A percentile compares a stretch with the other conserved stretches of the same genome.
These are phyloP conservation scores for Choreutis nemorana DNA, from an alignment of 2,888 invertebrate genomes.

Conservation along the genomic window DNA sequence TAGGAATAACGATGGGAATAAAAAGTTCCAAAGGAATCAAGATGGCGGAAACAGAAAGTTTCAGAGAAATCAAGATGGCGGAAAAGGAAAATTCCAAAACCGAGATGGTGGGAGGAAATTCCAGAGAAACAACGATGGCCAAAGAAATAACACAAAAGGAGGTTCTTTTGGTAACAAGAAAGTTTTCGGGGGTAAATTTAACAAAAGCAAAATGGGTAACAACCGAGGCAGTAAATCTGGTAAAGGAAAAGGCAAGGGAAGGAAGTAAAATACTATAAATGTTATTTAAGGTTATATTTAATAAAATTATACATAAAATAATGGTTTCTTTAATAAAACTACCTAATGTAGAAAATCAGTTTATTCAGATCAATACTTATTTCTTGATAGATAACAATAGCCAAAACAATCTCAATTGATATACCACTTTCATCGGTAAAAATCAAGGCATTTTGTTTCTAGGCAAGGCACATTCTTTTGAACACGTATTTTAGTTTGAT, in stretches of 20 bases:
- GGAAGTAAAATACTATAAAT: constrained; percentile 17
- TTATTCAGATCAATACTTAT: constrained; percentile 8
- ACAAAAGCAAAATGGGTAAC: constrained; percentile 31
- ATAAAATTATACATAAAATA: too few relatives aligned
- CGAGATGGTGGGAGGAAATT: constrained; percentile 11
- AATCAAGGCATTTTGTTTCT: too few relatives aligned
- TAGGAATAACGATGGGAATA: constrained; percentile 15
- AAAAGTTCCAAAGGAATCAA: constrained; percentile 19
- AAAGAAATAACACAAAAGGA: constrained; percentile 13
- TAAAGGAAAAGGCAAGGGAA: constrained; percentile 27
- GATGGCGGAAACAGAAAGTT: constrained; percentile 19
- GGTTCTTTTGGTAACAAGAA: too few relatives aligned
- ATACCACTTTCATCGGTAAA: too few relatives aligned
- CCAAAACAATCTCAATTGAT: too few relatives aligned
- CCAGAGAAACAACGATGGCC: constrained; percentile 10
- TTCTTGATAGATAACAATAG: too few relatives aligned
- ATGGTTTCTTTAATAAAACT: constrained; percentile 4
- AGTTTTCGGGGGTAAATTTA: constrained; percentile 48
- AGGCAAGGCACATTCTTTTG: too few relatives aligned
- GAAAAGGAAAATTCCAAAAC: constrained; percentile 5
- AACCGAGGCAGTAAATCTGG: constrained; percentile 13
- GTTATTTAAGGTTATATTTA: too few relatives aligned
- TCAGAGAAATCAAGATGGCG: constrained; percentile 14
- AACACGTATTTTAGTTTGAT: too few relatives aligned
- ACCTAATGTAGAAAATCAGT: constrained; percentile 7